These are phyloP conservation scores for Muschampia plurimacula DNA, from an alignment of 2,888 invertebrate genomes.

Conservation along the genomic window DNA sequence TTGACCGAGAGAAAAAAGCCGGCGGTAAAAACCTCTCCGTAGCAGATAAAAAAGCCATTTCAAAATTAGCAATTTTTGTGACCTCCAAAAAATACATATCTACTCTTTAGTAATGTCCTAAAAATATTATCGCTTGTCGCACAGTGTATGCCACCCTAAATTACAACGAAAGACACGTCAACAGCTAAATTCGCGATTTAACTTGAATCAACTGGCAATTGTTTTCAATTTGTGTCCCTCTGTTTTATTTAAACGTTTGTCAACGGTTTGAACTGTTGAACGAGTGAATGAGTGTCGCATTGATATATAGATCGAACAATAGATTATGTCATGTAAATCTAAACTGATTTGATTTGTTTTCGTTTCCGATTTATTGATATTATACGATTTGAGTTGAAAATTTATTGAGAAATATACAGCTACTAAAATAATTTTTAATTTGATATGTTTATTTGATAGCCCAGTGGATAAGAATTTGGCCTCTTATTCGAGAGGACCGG, in stretches of 20 bases:
- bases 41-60: no score
- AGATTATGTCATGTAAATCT: conserved; percentile 10
- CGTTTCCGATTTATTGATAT: not conserved
- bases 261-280: conserved; percentile 20
- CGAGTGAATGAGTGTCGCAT: conserved; percentile 22
- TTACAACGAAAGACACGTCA: conserved; percentile 28
- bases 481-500: no score
- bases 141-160: not conserved
- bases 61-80: no score
- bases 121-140: not conserved
- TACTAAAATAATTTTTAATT: no score
- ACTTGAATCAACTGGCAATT: conserved; percentile 34
- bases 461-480: no score
- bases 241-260: conserved; percentile 34
- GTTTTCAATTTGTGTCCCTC: conserved; percentile 30
- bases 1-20: no score
- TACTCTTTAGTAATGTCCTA: not conserved
- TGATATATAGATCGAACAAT: conserved; percentile 14
- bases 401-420: not conserved
- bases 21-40: no score
- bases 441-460: no score
- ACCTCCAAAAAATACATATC: not conserved
- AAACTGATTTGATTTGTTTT: not conserved
- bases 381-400: not conserved
- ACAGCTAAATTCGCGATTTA: conserved; percentile 36